Base-by-base conservation (phyloP, 35 echinoderm and acorn worm species). In the Eucidaris tribuloides region DNA sequence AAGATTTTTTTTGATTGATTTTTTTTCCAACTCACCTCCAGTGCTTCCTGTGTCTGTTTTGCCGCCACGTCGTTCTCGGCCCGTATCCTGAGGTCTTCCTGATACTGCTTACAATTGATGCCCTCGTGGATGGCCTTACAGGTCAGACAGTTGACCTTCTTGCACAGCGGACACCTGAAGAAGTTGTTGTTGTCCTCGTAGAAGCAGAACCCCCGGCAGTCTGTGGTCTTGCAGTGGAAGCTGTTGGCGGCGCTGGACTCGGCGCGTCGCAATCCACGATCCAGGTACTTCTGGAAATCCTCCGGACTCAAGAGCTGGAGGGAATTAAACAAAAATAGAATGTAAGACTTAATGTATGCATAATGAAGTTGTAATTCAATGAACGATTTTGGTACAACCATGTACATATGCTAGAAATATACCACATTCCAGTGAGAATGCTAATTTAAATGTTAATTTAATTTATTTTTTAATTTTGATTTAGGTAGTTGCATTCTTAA, bases 101-200 rank as follows among this genome's bases (percentile, higher is more conserved):
- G 96, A 42, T 99, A 99, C 50, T 90, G 65, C 55, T 99, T 99
- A 77, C 96, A 99, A 78, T 99, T 90, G 68, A 93, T 84, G 0
- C 91, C 96, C 65, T 93, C 86, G 48, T 99, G 96, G 35, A 99
- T 99, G 55, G 90, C 96, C 37, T 99, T 99, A 54, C 96, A 99
- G 0, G 96, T 99, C 87, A 99, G 56, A 63, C 96, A 99, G 90
- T 99, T 99, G 38, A 83, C 23, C 48, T 85, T 80, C 20, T 37
- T 31, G 37, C 96, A 99, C 63, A 99, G 71, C 4, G 87, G 86
- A 32, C 96, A 99, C 3, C 40, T 45, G 58, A 99, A 99, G 79
- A 99, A 99, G 91, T 99, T 99, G 39, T 82, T 90, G 50, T 99
- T 44, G 45, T 99, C 96, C 5, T 99, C 96, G 54, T 93, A 99